Evolutionary conservation across 2,888 invertebrate species (phyloP).

Genomic region (Lochmaea capreae): DNA sequence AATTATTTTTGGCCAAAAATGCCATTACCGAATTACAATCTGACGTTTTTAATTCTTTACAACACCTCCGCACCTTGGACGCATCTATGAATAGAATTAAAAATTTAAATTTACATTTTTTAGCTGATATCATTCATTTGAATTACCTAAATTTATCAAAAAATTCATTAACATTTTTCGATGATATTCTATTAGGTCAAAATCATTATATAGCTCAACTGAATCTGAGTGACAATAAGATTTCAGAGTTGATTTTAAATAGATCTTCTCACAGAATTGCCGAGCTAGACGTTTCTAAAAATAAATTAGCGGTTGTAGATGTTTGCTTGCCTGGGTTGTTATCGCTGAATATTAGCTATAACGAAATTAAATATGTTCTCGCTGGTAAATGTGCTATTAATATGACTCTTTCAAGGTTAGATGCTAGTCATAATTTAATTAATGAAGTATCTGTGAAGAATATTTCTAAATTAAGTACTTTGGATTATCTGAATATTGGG

Average conservation of each 20-base stretch:
- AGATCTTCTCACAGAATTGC: conserved; percentile 5
- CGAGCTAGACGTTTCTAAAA: conserved; percentile 19
- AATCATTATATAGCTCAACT: conserved; percentile 1
- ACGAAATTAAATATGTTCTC: conserved; percentile 8
- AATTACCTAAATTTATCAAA: conserved; percentile 21
- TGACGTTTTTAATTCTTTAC: conserved; percentile 33
- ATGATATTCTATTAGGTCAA: conserved; percentile 11
- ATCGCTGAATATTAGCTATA: conserved; percentile 6
- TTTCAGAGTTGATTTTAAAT: conserved; percentile 17
- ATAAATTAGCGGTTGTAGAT: conserved; percentile 10
- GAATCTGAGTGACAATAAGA: conserved; percentile 14
- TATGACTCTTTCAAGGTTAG: background rate
- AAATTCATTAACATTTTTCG: conserved; percentile 22
- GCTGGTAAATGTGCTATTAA: background rate
- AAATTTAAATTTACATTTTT: conserved; percentile 4
- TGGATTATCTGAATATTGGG: conserved; percentile 5
- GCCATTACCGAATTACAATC: conserved; percentile 8
- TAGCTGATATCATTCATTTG: conserved; percentile 15
- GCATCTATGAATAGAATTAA: conserved; percentile 23
- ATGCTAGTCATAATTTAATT: conserved; percentile 20
- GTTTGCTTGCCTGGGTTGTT: conserved; percentile 14
- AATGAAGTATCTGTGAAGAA: conserved; percentile 10
- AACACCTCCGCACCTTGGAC: conserved; percentile 12
- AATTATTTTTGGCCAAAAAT: conserved; percentile 31
- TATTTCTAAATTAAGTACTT: conserved; percentile 11